Evolutionary conservation across 2,888 invertebrate species (phyloP), one percentile per base, ranked within the genome.

Genomic region (Apocheima hispidaria): DNA sequence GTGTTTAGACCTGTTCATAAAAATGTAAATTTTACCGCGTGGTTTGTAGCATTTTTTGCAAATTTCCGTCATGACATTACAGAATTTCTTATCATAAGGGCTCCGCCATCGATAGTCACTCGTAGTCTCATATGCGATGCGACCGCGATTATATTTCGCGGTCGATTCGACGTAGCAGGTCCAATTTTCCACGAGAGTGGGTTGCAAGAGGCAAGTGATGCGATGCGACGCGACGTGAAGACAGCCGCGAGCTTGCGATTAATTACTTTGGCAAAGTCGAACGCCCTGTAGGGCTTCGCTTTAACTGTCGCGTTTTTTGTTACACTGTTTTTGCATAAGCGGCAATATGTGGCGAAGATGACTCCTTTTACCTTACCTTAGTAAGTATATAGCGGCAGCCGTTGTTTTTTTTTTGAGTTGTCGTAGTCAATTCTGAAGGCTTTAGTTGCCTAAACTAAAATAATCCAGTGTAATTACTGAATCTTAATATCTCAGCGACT

Each of bases 171-270:
- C 80, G 73, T 75, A 77, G 80, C 81, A 78, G 79, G 82, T 86
- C 78, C 87, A 90, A 91, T 91, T 92, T 92, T 90, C 88, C 89
- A 81, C 75, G 65, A 87, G 87, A 88, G 76, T 80, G 90, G 77
- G 66, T 73, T 65, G 76, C 77, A 76, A 72, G 65, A 71, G 77
- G 74, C 83, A 77, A 81, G 80, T 87, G 89, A 92, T 87, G 86
- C 85, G 86, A 77, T 79, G 78, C 81, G 90, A 90, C 90, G 86
- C 81, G 90, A 90, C 90, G 86, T 78, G 87, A 77, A 81, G 92
- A 88, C 90, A 87, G 87, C 76, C 74, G 81, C 70, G 75, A 77
- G 74, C 72, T 78, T 77, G 81, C 86, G 87, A 89, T 89, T 88
- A 89, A 90, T 90, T 88, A 90, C 87, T 87, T 86, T 84, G 80